phyloP scores from a whole-genome alignment of 1,140 invertebrate genomes.

The Zeugodacus cucurbitae region DNA sequence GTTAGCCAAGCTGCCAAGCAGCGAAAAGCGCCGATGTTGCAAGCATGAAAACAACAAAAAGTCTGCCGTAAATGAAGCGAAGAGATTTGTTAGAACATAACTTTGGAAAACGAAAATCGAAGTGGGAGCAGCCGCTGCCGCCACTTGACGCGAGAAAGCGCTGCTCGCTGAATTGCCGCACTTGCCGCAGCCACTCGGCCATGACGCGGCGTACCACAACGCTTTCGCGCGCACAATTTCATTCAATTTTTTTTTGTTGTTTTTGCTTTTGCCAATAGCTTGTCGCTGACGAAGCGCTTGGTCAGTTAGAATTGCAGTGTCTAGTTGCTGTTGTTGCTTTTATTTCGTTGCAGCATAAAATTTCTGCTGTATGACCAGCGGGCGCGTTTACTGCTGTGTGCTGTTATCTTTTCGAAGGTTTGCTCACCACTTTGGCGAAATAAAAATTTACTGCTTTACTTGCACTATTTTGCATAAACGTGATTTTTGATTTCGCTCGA shows the following conservation, averaged over 20 bases:
- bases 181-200: background rate
- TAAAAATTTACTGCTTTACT: background rate
- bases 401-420: background rate
- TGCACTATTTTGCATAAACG: slow-evolving; percentile 43
- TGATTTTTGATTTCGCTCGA: slow-evolving; percentile 39
- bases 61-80: background rate
- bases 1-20: background rate
- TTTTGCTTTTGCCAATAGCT: background rate
- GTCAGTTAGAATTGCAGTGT: background rate
- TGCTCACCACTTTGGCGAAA: background rate
- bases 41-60: background rate
- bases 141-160: background rate
- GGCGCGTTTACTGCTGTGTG: background rate
- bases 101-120: background rate
- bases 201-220: background rate
- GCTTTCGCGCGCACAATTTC: background rate
- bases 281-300: background rate
- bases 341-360: background rate
- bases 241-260: background rate
- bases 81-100: background rate
- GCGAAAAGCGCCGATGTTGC: background rate
- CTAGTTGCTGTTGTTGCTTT: background rate
- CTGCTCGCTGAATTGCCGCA: background rate
- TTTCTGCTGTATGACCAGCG: background rate
- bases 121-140: background rate